A percentile compares a stretch with the other conserved stretches of the same genome.
These are phyloP conservation scores for Formica selysi DNA, from an alignment of 1,140 invertebrate genomes.

Conservation along the genomic window DNA sequence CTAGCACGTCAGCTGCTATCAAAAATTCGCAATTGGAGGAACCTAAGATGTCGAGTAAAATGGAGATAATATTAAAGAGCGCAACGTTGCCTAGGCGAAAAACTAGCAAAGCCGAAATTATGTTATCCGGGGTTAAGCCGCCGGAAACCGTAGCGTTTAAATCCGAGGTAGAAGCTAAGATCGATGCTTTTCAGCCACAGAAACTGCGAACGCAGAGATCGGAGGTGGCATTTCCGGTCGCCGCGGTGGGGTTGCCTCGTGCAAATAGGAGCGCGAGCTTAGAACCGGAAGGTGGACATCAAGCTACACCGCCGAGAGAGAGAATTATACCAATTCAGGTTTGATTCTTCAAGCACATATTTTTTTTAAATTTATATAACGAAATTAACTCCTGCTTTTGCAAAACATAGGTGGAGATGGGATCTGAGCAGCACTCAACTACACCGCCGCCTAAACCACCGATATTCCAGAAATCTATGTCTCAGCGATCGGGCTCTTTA, in stretches of 20 bases:
- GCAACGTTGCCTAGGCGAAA: conserved; percentile 89
- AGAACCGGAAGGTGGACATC: conserved; percentile 82
- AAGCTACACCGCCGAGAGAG: conserved; percentile 82
- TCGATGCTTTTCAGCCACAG: conserved; percentile 85
- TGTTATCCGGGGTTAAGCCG: conserved; percentile 85
- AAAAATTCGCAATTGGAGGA: conserved; percentile 73
- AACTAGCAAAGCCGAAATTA: conserved; percentile 89
- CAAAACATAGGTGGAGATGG: conserved; percentile 73
- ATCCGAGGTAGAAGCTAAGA: conserved; percentile 88
- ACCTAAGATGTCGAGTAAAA: conserved; percentile 86
- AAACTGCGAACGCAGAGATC: conserved; percentile 86
- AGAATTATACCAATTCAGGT: conserved; percentile 88
- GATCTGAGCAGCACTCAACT: conserved; percentile 69
- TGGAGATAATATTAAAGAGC: conserved; percentile 90
- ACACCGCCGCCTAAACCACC: conserved; percentile 85
- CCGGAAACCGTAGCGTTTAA: conserved; percentile 86
- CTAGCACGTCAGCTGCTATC: conserved; percentile 10
- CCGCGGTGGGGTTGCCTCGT: conserved; percentile 79
- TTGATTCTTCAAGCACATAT: background rate
- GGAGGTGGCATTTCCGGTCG: conserved; percentile 88
- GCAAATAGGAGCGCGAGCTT: conserved; percentile 83
- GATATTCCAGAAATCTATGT: conserved; percentile 83
- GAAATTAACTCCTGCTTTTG: background rate
- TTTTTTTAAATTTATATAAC: background rate
- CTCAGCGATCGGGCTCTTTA: conserved; percentile 85